Base-by-base conservation (phyloP, 2,797 vertebrate species). In the Etheostoma nigrum region DNA sequence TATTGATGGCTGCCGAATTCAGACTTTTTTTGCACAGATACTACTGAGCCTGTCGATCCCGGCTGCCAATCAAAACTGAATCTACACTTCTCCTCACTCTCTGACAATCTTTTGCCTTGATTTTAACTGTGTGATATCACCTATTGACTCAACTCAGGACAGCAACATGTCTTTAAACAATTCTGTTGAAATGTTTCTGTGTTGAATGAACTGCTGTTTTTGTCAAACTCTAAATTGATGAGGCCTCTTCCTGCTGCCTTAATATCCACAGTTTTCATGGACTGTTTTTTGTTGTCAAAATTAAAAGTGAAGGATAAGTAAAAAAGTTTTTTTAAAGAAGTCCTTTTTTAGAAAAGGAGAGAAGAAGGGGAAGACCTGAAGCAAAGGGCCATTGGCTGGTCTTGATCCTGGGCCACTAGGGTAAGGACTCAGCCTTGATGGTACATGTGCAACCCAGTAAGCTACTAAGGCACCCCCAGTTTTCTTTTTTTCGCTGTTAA, bases 201-300 rank as follows among this genome's bases (percentile, higher is more conserved):
- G 4, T 47, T 48, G 4, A 60, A 49, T 62, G 19, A 58, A 13
- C 16, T 0, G 2, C 36, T 21, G 51, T 5, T 33, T n/a, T 42
- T 21, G 58, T 61, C 54, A 47, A 59, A 49, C 59, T 21, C 8
- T 2, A 25, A 27, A 33, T 12, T 27, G 18, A 59, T 11, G 25
- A 44, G 70, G 42, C 58, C 33, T 78, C 47, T 78, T 53, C 44
- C 12, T 55, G 25, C 12, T 76, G 74, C 78, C 83, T 87, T 82
- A 79, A 83, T 47, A 51, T 25, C 47, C 40, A 45, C n/a, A 54
- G 33, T 63, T 64, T 60, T 69, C 49, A 59, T 13, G 14, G 9
- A 36, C 9, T 44, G 42, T 44, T 15, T 44, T 53, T 53, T 45
- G 9, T 12, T 25, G 36, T n/a, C 16, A 12, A 40, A 53, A 47